Evolutionary conservation across 1,140 invertebrate genomes (phyloP).

Genomic region (Sweltsa coloradensis): DNA sequence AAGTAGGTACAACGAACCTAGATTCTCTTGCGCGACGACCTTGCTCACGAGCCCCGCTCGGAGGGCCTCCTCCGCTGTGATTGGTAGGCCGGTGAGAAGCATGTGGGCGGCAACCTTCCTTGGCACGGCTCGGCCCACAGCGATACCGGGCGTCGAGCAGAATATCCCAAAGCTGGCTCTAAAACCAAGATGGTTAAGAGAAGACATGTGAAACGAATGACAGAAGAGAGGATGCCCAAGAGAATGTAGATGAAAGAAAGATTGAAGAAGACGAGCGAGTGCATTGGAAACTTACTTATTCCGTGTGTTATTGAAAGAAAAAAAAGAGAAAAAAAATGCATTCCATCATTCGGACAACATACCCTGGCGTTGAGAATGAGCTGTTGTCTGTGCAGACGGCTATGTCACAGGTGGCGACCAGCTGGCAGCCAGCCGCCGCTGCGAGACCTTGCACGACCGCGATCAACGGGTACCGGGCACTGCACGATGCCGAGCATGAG

Average conservation of each 20-base stretch:
- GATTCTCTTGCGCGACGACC: constrained; percentile 52
- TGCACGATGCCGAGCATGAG: constrained; percentile 61
- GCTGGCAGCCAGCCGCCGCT: constrained; percentile 89
- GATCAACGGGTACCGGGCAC: constrained; percentile 68
- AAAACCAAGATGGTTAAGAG: constrained; percentile 29
- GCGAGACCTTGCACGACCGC: constrained; percentile 79
- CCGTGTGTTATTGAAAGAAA: not conserved
- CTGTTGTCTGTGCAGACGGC: constrained; percentile 69
- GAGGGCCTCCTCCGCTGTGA: constrained; percentile 71
- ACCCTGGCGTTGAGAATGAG: constrained; percentile 91
- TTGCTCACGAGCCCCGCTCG: constrained; percentile 68
- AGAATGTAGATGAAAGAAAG: too few species aligned
- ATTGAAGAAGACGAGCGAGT: too few species aligned
- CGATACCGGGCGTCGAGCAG: constrained; percentile 90
- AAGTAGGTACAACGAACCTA: constrained; percentile 35
- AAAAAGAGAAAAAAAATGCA: not conserved
- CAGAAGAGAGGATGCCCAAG: too few species aligned
- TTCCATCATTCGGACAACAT: constrained; percentile 18
- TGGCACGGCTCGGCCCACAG: constrained; percentile 61
- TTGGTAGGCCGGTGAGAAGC: constrained; percentile 69
- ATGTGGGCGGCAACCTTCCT: constrained; percentile 73
- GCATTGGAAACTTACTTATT: not conserved
- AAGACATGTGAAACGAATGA: too few species aligned
- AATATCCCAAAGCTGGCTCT: constrained; percentile 89
- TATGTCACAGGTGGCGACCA: constrained; percentile 89